Base-by-base conservation (phyloP, 2,797 vertebrate species). In the Diplodus puntazzo region DNA sequence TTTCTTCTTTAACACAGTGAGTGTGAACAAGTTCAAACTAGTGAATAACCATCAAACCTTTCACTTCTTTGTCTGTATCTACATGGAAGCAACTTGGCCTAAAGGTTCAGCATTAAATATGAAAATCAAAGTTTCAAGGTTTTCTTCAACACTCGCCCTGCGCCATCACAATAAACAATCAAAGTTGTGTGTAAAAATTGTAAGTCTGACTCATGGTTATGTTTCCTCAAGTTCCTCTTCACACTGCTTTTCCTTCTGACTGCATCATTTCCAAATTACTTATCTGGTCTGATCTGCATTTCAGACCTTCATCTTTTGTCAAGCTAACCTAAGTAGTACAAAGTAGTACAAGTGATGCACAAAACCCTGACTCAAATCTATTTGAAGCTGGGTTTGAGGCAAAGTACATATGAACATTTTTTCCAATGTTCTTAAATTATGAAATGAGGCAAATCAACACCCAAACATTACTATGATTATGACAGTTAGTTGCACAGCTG, bases 321-420 rank as follows among this genome's bases (percentile, higher is more conserved):
- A 45, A 62, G 23, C 60, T 69, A 78, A 66, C 55, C 66, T 58
- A 20, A 69, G 62, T 49, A 30, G 58, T 48, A 50, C 58, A 84
- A 80, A 68, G 62, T 49, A 30, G 58, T 48, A 50, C 58, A 84
- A 80, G 65, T 55, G 52, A 73, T 43, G 42, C 50, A 21, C 53
- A 78, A 34, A 77, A 21, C 62, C 65, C 7, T 48, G 74, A 84
- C 73, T 75, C 85, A 74, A 72, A 53, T 70, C 61, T 58, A 88
- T 91, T 85, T 4, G 6, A 71, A 78, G 59, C 39, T 54, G n/a
- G 20, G 54, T 69, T 81, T 84, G 17, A 66, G 77, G 71, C 64
- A 49, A 80, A 77, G 46, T 77, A 53, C 11, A 65, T 75, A 80
- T 66, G 4, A 83, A 71, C 62, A 73, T 77, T 83, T 84, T 87